Evolutionary conservation across 2,797 vertebrate species (phyloP).

Genomic region (Chelmon rostratus): DNA sequence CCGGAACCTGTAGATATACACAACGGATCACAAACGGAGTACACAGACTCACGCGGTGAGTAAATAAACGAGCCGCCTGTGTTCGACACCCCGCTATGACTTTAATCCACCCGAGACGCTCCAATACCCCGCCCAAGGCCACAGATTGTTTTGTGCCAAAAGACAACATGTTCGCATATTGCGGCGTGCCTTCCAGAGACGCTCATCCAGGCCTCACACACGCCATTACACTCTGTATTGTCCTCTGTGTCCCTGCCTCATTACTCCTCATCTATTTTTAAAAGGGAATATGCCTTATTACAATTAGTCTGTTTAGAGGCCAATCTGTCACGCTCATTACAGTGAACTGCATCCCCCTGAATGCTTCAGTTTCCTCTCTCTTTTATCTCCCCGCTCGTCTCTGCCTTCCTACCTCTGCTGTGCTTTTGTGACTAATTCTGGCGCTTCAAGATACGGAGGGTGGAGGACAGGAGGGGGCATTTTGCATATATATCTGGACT

Average conservation of each 20-base stretch:
- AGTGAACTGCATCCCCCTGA: constrained; percentile 40
- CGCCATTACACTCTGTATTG: constrained; percentile 68
- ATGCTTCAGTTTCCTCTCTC: neutral
- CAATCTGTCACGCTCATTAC: constrained; percentile 76
- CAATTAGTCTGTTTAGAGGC: constrained; percentile 79
- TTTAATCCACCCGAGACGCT: constrained; percentile 44
- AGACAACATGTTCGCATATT: constrained; percentile 36
- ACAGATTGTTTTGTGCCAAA: constrained; percentile 20
- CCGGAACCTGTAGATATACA: constrained; percentile 2
- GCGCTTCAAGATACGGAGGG: constrained; percentile 13
- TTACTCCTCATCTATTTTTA: constrained; percentile 80
- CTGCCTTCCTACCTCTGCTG: constrained; percentile 23
- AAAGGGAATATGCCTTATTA: constrained; percentile 78
- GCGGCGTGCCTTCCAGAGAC: constrained; percentile 30
- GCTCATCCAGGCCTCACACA: constrained; percentile 48
- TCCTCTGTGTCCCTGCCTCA: constrained; percentile 73
- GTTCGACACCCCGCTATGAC: constrained; percentile 16
- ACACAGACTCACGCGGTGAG: neutral
- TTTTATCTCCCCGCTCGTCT: constrained; percentile 27
- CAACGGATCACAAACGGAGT: constrained; percentile 3
- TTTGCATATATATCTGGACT: constrained; percentile 34
- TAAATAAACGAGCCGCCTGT: constrained; percentile 21
- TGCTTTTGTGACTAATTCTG: constrained; percentile 20
- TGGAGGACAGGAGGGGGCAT: constrained; percentile 8
- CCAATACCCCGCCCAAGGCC: constrained; percentile 13